phyloP scores from a whole-genome alignment of 2,797 vertebrate genomes.

The Diceros bicornis region DNA sequence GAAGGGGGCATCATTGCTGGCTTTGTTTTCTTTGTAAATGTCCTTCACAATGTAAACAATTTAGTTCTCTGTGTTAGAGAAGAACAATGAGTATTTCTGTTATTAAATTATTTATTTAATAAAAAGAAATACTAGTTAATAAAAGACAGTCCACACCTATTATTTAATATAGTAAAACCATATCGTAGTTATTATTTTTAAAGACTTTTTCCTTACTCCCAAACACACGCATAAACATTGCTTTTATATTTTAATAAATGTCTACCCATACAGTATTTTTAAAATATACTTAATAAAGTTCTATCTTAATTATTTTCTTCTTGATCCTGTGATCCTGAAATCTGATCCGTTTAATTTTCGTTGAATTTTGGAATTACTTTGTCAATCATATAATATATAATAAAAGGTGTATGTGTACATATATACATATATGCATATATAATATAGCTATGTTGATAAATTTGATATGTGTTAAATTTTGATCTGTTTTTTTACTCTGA shows the following conservation, averaged over 20 bases:
- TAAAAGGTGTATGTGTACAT: neutral
- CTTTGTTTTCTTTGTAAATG: constrained; percentile 42
- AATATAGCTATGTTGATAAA: neutral
- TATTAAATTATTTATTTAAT: constrained; percentile 43
- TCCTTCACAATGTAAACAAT: constrained; percentile 29
- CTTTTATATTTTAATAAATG: neutral
- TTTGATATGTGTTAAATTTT: constrained; percentile 35
- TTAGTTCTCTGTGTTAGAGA: neutral
- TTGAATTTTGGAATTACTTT: constrained; percentile 45
- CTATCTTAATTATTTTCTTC: neutral
- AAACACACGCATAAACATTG: neutral
- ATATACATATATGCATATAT: neutral
- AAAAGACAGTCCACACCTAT: neutral
- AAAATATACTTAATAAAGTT: constrained; percentile 10
- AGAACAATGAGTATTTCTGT: neutral
- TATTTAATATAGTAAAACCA: constrained; percentile 2
- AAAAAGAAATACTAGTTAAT: constrained; percentile 16
- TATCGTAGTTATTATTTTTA: neutral
- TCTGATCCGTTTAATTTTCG: constrained; percentile 14
- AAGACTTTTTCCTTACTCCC: neutral
- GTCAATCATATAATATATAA: neutral
- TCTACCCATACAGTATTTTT: neutral
- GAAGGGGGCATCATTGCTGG: neutral
- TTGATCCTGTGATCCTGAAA: constrained; percentile 8
- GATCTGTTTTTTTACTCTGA: neutral